Percentiles rank a stretch among this genome's conserved stretches.
phyloP scores from a whole-genome alignment of 2,113 vertebrate genomes.

The Arizona elegans region DNA sequence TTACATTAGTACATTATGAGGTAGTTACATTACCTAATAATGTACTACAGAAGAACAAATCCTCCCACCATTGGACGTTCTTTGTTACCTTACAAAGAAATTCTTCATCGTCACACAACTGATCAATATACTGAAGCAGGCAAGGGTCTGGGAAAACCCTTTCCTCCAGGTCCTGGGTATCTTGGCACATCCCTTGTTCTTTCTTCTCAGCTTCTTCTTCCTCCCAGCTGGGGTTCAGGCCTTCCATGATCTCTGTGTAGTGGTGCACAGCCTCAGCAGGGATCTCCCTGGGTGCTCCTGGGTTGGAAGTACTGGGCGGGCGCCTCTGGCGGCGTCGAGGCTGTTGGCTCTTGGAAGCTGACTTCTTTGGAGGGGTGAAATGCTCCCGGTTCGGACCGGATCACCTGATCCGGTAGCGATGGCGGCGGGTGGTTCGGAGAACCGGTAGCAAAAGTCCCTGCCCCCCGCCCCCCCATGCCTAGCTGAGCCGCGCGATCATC shows the following conservation, averaged over 20 bases:
- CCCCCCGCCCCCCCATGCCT: too few species aligned
- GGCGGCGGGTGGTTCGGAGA: too few species aligned
- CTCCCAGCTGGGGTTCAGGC: slow-evolving; percentile 25
- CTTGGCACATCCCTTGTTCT: background rate
- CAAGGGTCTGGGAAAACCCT: slow-evolving; percentile 13
- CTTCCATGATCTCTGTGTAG: slow-evolving; percentile 62
- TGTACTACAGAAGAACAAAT: too few species aligned
- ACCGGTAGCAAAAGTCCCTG: too few species aligned
- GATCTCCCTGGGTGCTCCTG: slow-evolving; percentile 34
- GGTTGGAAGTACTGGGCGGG: slow-evolving; percentile 5
- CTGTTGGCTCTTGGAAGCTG: slow-evolving; percentile 30
- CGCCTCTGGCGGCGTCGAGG: slow-evolving; percentile 47
- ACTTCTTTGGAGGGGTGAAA: slow-evolving; percentile 21
- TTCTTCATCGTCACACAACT: slow-evolving; percentile 61
- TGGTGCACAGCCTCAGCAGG: slow-evolving; percentile 60
- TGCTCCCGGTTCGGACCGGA: too few species aligned
- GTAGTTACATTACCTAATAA: background rate
- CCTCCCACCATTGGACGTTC: background rate
- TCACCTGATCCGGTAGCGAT: too few species aligned
- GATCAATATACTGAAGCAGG: slow-evolving; percentile 60
- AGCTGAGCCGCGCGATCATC: too few species aligned
- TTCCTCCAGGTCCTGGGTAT: slow-evolving; percentile 9
- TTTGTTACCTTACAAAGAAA: slow-evolving; percentile 63
- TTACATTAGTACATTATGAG: too few species aligned
- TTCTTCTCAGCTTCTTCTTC: background rate